Evolutionary conservation across 2,113 vertebrate species (phyloP), one percentile per base, ranked within the genome.

Genomic region (rabbit (Oryctolagus cuniculus)): DNA sequence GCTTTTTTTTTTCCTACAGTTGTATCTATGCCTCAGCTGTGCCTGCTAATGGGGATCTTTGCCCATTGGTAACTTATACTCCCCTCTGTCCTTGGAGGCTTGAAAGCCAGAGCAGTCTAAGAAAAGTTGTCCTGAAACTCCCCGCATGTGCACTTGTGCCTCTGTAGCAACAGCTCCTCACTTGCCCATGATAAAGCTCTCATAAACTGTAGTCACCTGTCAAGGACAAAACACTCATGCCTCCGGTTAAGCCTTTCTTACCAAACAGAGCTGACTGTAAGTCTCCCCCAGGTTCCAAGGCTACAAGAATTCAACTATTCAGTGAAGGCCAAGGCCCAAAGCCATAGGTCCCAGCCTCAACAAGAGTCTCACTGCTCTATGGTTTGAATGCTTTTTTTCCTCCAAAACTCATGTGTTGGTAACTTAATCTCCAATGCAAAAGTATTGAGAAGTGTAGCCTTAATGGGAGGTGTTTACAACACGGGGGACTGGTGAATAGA

Each of bases 121-220:
- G 19, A 74, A 73, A 11, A 29, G 21, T 78, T 78, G 63, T 84
- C 38, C 38, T 90, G 72, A 51, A 83, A 44, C 63, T 94, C 34
- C 55, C 29, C 24, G 27, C 13, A 10, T 5, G 36, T 77, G 9
- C 38, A 83, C 64, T 69, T 80, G n/a, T 84, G 72, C 25, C 53
- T 89, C 61, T 88, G 89, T 82, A 67, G 27, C 78, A 77, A 74
- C 1, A 77, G 78, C 1, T 7, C n/a, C n/a, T 90, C 19, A 53
- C 21, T 70, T 94, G 64, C 53, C 38, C n/a, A 69, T 72, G n/a
- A 90, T 24, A 90, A 94, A 90, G 72, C 31, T 38, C 36, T 90
- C 80, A 51, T 51, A 90, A 90, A 10, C 38, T 53, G 21, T 38
- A 77, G 49, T 78, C 19, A 72, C 38, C 70, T 7, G 25, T 64